A percentile compares a stretch with the other conserved stretches of the same genome.
These are phyloP conservation scores for Plutomurus gul DNA, from an alignment of 1,140 invertebrate species.

Conservation along the genomic window DNA sequence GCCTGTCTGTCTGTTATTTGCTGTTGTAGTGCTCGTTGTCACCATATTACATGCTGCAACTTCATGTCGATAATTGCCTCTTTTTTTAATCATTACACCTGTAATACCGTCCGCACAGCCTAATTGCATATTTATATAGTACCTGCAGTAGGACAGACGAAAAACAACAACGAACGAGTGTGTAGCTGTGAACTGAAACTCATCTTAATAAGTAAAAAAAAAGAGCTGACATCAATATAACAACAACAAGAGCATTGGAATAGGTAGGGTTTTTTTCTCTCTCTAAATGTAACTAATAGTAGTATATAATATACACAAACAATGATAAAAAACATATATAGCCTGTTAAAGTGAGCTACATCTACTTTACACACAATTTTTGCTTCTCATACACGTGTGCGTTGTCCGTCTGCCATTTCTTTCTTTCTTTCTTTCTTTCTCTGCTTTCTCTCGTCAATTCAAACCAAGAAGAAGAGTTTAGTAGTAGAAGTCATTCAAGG, in stretches of 20 bases:
- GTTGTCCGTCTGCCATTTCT: background rate
- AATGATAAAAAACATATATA: conserved; percentile 1
- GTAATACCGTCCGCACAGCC: no score
- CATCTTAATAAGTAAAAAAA: no score
- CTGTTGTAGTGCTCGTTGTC: no score
- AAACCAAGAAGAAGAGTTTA: background rate
- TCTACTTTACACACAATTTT: background rate
- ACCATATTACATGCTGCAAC: no score
- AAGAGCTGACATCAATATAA: background rate
- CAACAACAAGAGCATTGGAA: background rate
- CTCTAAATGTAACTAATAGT: background rate
- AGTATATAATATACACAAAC: background rate
- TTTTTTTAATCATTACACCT: no score
- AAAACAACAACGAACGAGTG: no score
- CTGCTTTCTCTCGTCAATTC: background rate
- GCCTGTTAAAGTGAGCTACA: background rate
- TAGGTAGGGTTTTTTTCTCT: background rate
- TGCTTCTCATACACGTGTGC: background rate
- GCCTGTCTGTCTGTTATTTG: no score
- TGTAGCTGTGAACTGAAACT: no score
- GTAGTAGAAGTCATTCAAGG: no score
- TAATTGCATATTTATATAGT: no score
- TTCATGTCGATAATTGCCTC: no score
- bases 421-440: background rate
- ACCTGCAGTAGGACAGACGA: no score